Evolutionary conservation across 2,797 vertebrate genomes (phyloP).

Genomic region (Balearica regulorum): DNA sequence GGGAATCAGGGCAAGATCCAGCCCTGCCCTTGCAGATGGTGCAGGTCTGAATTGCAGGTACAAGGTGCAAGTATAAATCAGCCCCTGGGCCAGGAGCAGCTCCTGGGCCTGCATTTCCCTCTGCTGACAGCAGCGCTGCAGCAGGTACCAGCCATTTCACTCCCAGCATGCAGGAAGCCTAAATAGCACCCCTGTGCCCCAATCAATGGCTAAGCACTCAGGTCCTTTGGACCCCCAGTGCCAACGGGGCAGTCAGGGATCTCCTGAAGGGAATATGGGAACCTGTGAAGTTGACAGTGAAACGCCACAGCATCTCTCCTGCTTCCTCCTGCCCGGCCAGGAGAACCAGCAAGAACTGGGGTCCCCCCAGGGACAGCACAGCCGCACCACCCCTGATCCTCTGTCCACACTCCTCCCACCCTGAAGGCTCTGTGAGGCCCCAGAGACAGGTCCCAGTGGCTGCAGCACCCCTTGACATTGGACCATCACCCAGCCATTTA

Average conservation of each 20-base stretch:
- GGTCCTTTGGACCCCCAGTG: neutral
- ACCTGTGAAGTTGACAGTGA: neutral
- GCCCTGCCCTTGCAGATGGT: neutral
- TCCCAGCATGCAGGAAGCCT: neutral
- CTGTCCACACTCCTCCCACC: neutral
- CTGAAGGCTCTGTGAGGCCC: neutral
- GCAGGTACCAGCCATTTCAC: neutral
- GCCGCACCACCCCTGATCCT: neutral
- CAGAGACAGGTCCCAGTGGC: neutral
- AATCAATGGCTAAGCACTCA: fast-evolving
- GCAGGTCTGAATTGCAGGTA: neutral
- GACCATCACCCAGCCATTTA: neutral
- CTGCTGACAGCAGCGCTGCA: neutral
- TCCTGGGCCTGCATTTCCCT: neutral
- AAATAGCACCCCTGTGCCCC: fast-evolving
- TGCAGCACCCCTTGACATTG: neutral
- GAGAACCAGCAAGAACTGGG: neutral
- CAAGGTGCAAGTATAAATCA: neutral
- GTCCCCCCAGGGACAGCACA: neutral
- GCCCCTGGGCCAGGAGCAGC: neutral
- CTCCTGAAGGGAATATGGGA: neutral
- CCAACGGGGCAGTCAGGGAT: fast-evolving
- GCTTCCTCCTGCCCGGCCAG: neutral
- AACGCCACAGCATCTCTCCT: neutral
- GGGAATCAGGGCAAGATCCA: neutral